Evolutionary conservation across 2,888 invertebrate genomes (phyloP).

Genomic region (Aporophyla lueneburgensis): DNA sequence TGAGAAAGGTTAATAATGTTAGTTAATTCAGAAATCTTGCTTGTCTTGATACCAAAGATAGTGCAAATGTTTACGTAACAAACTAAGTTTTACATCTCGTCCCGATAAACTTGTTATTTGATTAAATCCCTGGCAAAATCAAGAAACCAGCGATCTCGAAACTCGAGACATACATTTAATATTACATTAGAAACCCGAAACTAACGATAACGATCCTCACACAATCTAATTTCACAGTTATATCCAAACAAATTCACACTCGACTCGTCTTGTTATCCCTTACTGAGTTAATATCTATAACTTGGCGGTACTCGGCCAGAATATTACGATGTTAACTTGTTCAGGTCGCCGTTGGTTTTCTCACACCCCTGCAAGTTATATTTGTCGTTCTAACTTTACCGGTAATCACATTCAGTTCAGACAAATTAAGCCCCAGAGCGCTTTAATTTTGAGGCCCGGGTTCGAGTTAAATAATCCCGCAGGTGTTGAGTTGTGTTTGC

Average conservation of each 20-base stretch:
- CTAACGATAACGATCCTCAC: too few species aligned
- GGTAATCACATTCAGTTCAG: too few species aligned
- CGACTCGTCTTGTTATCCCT: slow-evolving; percentile 57
- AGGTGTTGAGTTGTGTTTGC: slow-evolving; percentile 79
- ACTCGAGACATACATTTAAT: too few species aligned
- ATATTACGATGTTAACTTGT: slow-evolving; percentile 69
- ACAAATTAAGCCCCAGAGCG: slow-evolving; percentile 77
- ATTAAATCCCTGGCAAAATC: too few species aligned
- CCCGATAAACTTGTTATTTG: too few species aligned
- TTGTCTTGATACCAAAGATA: too few species aligned
- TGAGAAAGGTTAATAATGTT: slow-evolving; percentile 5
- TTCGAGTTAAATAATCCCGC: slow-evolving; percentile 76
- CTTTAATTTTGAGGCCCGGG: slow-evolving; percentile 75
- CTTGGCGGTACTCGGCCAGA: slow-evolving; percentile 51
- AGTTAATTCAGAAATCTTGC: slow-evolving; percentile 6
- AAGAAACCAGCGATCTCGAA: too few species aligned
- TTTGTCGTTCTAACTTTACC: too few species aligned
- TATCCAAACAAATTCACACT: slow-evolving; percentile 57
- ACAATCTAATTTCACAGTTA: too few species aligned
- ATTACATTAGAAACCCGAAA: too few species aligned
- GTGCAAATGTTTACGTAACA: too few species aligned
- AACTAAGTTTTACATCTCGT: too few species aligned
- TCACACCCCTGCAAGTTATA: slow-evolving; percentile 62
- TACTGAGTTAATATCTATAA: slow-evolving; percentile 56
- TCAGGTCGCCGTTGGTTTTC: slow-evolving; percentile 75